Evolutionary conservation across 2,888 invertebrate genomes (phyloP), one percentile per base, ranked within the genome.

Genomic region (Plagodis dolabraria): DNA sequence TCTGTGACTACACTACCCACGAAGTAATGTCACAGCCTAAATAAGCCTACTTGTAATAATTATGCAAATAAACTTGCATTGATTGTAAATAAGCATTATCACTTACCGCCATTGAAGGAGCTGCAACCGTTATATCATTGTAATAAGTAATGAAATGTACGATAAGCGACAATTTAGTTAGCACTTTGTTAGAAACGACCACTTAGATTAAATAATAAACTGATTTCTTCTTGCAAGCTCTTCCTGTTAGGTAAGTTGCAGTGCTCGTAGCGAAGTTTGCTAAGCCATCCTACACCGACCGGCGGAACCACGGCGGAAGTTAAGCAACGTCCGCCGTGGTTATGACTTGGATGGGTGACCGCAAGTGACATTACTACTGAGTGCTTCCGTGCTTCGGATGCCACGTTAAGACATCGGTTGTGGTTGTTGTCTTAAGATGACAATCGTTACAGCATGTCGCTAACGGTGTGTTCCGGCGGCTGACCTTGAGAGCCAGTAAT

Each of bases 81-180:
- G 42, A 55, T 59, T 22, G 43, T 38, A 58, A 53, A 46, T 72
- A 63, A 70, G 49, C 52, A 49, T 43, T 47, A 57, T 49, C 40
- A 40, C 42, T 43, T 69, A 68, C 60, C 64, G 63, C 75, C 73
- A 48, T 75, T 75, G 68, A 76, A 60, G 77, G 80, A 72, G 75
- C 69, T 45, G 48, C 45, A 51, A 43, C 9, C 46, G 42, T 55
- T 81, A 76, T 77, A 80, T 83, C 80, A 78, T 71, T 77, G 75
- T 83, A 85, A 83, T 82, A 76, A 79, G 75, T 83, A 85, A 83
- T 82, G 76, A 79, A 81, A 72, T 74, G 78, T 71, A 64, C 69
- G 76, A 81, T 82, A 76, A 79, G 70, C 75, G 62, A 65, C 65
- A 72, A 75, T 76, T 80, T 75, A 63, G 69, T 72, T 71, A 66